Base-by-base conservation (phyloP, 2,113 vertebrate species). In the Dipodomys stephensi region DNA sequence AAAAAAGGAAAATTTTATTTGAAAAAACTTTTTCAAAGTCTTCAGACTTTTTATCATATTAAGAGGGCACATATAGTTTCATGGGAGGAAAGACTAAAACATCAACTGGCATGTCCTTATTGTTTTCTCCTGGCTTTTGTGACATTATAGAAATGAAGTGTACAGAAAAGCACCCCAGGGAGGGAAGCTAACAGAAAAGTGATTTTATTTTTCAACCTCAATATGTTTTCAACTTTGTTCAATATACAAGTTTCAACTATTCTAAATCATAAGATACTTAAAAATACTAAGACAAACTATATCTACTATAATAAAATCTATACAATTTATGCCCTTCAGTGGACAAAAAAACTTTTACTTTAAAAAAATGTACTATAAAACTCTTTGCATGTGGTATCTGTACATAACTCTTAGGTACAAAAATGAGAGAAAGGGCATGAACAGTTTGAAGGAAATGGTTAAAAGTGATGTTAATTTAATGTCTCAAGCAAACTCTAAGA, bases 381-480 rank as follows among this genome's bases (percentile, higher is more conserved):
- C 18, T 73, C n/a, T 65, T 6, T 83, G 6, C 28, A 73, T n/a
- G 13, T 49, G 16, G 46, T 19, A 90, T 60, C 32, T 25, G n/a
- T 76, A 60, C 13, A 46, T 4, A 60, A 87, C 9, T 92, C 67
- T n/a, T 78, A 81, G 32, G 28, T 67, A 16, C 32, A 46, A 73
- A 74, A 27, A 74, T 16, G 53, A 57, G 15, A 57, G 53, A 57
- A 19, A 11, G 64, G 8, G 46, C 13, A 44, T 79, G 23, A 82
- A 57, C 5, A 93, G 49, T 89, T 20, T 11, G 46, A 62, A 88
- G 20, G 16, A 83, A 83, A 86, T 2, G 2, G 19, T 74, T 84
- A 87, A 23, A 15, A 78, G n/a, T 77, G 73, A 92, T 46, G 84
- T 92, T 87, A 71, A 80, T 39, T 79, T 92, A 87, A 78, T 83